Conservation (phyloP, 2,888 invertebrate genomes). For the Epistrophella euchroma region DNA sequence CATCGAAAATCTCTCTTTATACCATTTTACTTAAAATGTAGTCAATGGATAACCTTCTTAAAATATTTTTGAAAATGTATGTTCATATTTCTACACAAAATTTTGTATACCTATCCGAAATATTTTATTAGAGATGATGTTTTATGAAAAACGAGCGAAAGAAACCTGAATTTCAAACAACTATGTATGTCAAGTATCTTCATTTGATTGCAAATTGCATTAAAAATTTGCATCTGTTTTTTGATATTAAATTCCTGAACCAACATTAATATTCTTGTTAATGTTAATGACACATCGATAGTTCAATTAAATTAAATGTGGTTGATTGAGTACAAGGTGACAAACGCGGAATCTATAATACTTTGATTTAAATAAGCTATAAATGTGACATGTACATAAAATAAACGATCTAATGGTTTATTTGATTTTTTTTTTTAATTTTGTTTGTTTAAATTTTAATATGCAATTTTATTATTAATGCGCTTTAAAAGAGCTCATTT, state of each 20-base stretch:
- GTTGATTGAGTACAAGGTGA: conserved; percentile 34
- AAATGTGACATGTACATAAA: no score
- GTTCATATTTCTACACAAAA: not conserved
- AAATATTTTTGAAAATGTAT: not conserved
- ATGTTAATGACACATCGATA: conserved; percentile 45
- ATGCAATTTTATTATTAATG: no score
- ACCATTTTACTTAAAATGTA: no score
- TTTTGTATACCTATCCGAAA: not conserved
- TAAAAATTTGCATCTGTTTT: conserved; percentile 33
- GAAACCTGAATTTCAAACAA: conserved; percentile 11
- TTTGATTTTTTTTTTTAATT: no score
- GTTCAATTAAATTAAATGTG: conserved; percentile 12
- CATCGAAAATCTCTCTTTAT: no score
- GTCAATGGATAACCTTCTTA: not conserved
- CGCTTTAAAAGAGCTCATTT: no score
- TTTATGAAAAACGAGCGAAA: not conserved
- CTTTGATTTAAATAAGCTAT: not conserved
- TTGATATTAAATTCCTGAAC: not conserved
- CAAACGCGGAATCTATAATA: not conserved
- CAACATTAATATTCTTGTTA: conserved; percentile 6
- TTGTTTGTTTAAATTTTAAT: no score
- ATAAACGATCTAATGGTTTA: no score
- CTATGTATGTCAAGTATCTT: conserved; percentile 32
- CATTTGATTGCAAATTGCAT: conserved; percentile 5
- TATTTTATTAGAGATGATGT: not conserved